Percentiles rank a stretch among this genome's conserved stretches.
phyloP scores from a whole-genome alignment of 2,113 vertebrate genomes.

The Dendrocopos noguchii region DNA sequence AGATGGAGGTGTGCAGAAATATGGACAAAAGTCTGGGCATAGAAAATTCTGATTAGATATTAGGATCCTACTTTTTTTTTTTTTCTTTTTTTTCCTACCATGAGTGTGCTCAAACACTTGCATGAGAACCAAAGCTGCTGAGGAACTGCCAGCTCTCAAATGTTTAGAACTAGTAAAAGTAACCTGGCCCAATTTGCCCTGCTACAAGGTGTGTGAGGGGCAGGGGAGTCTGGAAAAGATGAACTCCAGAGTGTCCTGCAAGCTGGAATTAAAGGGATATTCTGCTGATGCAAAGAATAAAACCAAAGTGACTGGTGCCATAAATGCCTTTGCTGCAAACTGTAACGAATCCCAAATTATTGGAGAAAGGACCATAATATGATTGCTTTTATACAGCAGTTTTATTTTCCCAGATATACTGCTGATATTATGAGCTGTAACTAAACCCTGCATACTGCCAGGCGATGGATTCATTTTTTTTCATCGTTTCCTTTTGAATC shows the following conservation, averaged over 20 bases:
- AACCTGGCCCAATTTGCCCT: neutral
- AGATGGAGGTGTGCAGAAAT: neutral
- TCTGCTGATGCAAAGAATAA: neutral
- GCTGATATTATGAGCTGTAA: slow-evolving; percentile 13
- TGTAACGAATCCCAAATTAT: neutral
- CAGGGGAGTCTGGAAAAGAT: neutral
- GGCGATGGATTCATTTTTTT: neutral
- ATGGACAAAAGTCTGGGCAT: neutral
- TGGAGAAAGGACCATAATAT: neutral
- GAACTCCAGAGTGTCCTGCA: neutral
- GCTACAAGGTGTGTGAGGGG: neutral
- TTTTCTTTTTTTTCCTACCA: neutral
- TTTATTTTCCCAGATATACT: slow-evolving; percentile 29
- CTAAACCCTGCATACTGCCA: neutral
- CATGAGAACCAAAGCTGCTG: neutral
- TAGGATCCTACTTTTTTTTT: neutral
- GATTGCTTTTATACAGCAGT: neutral
- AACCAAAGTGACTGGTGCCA: neutral
- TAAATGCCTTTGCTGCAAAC: neutral
- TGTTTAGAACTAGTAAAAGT: neutral
- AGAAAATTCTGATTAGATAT: neutral
- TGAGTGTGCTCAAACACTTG: neutral
- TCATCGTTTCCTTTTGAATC: slow-evolving; percentile 7
- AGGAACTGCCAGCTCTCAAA: neutral
- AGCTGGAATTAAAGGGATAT: neutral